Conservation (phyloP, 1,140 invertebrate genomes). For the Sinella curviseta region DNA sequence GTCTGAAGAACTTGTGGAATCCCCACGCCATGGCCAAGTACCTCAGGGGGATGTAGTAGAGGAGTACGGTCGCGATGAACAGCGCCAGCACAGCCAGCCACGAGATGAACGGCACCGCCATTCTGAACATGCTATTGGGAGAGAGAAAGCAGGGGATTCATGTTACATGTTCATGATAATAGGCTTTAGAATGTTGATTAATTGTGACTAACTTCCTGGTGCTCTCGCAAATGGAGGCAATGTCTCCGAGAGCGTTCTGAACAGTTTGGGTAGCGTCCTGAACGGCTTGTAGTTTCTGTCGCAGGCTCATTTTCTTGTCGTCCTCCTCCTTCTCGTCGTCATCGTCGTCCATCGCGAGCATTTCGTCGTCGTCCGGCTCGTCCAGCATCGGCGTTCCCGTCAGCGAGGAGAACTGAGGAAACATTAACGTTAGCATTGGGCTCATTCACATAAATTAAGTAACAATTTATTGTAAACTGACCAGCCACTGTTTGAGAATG, state of each 20-base stretch:
- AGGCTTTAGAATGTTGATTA: not conserved
- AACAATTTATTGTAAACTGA: slow-evolving; percentile 54
- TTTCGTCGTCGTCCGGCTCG: slow-evolving; percentile 65
- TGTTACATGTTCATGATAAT: not conserved
- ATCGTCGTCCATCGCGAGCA: slow-evolving; percentile 49
- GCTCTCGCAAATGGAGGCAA: slow-evolving; percentile 87
- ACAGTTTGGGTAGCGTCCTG: slow-evolving; percentile 93
- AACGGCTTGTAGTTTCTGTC: slow-evolving; percentile 88
- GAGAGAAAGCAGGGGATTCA: slow-evolving; percentile 21
- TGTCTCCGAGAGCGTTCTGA: slow-evolving; percentile 88
- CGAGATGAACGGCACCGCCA: slow-evolving; percentile 94
- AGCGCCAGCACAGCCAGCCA: slow-evolving; percentile 76
- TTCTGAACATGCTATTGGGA: slow-evolving; percentile 85
- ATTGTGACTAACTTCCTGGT: slow-evolving; percentile 79
- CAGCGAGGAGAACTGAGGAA: slow-evolving; percentile 52
- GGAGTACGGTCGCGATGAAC: slow-evolving; percentile 62
- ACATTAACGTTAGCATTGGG: slow-evolving; percentile 16
- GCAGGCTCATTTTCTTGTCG: slow-evolving; percentile 94
- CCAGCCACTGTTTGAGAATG: slow-evolving; percentile 73
- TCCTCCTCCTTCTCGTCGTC: slow-evolving; percentile 55
- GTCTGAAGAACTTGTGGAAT: slow-evolving; percentile 93
- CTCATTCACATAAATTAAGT: not conserved
- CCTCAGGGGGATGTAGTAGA: slow-evolving; percentile 88
- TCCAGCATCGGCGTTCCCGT: slow-evolving; percentile 57
- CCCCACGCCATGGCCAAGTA: slow-evolving; percentile 95